These are phyloP conservation scores for Tenthredo scrophulariae DNA, from an alignment of 2,888 invertebrate genomes.

Conservation along the genomic window DNA sequence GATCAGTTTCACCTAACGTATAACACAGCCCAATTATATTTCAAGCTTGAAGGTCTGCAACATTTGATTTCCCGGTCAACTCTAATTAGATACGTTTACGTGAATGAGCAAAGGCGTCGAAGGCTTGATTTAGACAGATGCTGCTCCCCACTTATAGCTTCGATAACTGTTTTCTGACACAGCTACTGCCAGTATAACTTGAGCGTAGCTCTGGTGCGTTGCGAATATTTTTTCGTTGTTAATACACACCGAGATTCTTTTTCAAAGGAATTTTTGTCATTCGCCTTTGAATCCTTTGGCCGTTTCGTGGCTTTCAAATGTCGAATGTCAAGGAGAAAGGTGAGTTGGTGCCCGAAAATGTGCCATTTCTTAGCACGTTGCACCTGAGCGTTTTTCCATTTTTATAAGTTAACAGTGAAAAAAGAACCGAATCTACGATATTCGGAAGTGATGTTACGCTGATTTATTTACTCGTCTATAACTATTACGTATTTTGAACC, in stretches of 20 bases:
- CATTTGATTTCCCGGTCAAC: not conserved
- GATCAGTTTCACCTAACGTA: not conserved
- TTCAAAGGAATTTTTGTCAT: not conserved
- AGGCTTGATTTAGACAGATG: too few relatives aligned
- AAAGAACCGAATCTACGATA: not conserved
- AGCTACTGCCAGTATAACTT: constrained; percentile 5
- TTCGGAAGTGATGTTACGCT: not conserved
- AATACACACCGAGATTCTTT: not conserved
- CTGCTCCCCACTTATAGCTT: not conserved
- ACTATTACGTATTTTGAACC: not conserved
- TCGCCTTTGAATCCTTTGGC: not conserved
- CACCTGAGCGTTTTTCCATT: not conserved
- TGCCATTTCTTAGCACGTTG: not conserved
- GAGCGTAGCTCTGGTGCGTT: not conserved
- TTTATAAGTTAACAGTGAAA: not conserved
- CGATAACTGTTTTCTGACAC: not conserved
- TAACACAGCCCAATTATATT: not conserved
- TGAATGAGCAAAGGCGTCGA: not conserved
- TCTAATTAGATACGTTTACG: not conserved
- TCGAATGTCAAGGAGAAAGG: not conserved
- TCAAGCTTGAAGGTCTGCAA: not conserved
- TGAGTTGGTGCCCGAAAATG: not conserved
- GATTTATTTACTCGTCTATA: not conserved
- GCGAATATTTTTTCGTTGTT: not conserved
- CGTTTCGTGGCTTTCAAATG: not conserved